Percentiles rank a stretch among this genome's conserved stretches.
phyloP scores from a whole-genome alignment of 2,113 vertebrate species.

The Phylloscopus whistleri region DNA sequence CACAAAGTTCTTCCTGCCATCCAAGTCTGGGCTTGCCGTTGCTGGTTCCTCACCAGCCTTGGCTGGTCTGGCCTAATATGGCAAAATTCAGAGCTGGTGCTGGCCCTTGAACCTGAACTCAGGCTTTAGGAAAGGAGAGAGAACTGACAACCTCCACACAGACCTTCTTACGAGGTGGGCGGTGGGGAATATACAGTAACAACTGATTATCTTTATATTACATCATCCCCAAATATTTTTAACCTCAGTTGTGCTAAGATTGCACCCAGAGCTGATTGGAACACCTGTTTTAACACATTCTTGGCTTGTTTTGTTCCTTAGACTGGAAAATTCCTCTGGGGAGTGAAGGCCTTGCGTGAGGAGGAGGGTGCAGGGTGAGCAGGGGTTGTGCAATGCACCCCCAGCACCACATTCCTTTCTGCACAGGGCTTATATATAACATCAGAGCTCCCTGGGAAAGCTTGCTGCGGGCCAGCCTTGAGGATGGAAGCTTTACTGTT shows the following conservation, averaged over 20 bases:
- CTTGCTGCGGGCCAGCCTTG: background rate
- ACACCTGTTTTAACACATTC: slow-evolving; percentile 62
- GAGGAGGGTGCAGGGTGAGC: slow-evolving; percentile 33
- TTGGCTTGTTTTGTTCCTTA: slow-evolving; percentile 41
- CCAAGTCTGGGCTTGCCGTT: background rate
- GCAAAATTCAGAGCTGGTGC: background rate
- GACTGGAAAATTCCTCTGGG: slow-evolving; percentile 54
- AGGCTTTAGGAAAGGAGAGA: background rate
- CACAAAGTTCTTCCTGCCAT: background rate
- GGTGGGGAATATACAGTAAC: background rate
- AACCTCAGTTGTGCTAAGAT: slow-evolving; percentile 33
- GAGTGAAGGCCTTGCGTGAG: background rate
- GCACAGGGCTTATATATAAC: background rate
- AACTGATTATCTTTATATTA: slow-evolving; percentile 5
- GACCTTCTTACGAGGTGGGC: background rate
- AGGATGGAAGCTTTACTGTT: background rate
- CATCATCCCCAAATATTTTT: slow-evolving; percentile 54
- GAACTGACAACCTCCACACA: background rate
- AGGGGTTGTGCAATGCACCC: background rate
- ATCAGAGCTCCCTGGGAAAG: background rate
- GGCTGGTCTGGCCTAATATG: background rate
- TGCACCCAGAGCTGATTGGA: slow-evolving; percentile 30
- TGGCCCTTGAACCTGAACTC: background rate
- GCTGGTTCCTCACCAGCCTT: background rate
- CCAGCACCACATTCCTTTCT: background rate